Base-by-base conservation (phyloP, 2,797 vertebrate species). In the Lagorchestes hirsutus region DNA sequence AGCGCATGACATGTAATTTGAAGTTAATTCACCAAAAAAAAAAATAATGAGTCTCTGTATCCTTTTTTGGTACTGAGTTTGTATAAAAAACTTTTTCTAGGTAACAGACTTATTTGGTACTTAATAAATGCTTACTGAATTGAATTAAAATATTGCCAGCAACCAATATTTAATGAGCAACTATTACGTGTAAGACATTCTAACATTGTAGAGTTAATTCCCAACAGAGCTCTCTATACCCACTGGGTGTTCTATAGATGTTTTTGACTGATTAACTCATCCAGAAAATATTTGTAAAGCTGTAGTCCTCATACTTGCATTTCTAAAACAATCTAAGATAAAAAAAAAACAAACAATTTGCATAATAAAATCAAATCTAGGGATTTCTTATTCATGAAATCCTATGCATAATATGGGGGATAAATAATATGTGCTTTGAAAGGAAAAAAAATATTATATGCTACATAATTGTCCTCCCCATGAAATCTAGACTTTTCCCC, bases 401-500 rank as follows among this genome's bases (percentile, higher is more conserved):
- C 54, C n/a, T 6, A 55, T 94, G 92, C 92, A 93, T 95, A 96
- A 50, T 54, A 93, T 93, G 18, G 93, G 67, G 18, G 56, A 40
- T 92, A 50, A 90, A 54, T 1, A 87, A 18, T 52, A 95, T 3
- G n/a, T 40, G n/a, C 10, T 54, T 54, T 56, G 34, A 56, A 93
- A 8, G 40, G 34, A 59, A 55, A 57, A 59, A 58, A 28, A 40
- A 92, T 93, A 11, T 90, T 46, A 96, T 92, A 90, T 52, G 90
- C 9, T 91, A 28, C 14, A 29, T 95, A 95, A 95, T 29, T 96
- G 56, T 28, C 34, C n/a, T 97, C 40, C 90, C 50, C 34, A 95
- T 87, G 55, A 90, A 97, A 95, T 92, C 54, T 55, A 91, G 92
- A 93, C 67, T 97, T 93, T 90, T 82, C 55, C 28, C 74, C 55